Conservation (phyloP, 2,797 vertebrate species). For the Moxostoma hubbsi region DNA sequence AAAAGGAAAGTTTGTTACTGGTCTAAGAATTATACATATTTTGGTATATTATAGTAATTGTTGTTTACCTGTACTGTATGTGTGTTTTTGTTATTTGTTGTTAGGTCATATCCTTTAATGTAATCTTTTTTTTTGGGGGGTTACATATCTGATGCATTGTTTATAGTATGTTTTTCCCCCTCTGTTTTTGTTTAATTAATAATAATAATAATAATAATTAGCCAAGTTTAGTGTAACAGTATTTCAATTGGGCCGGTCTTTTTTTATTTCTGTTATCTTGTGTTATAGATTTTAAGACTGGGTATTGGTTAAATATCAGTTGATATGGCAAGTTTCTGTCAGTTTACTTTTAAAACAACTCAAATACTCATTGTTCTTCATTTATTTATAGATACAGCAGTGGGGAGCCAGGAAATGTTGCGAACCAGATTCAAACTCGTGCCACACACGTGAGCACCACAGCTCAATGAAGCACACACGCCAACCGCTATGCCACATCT, state of each 20-base stretch:
- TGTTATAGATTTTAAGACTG: not conserved
- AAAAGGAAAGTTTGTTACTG: too few relatives aligned
- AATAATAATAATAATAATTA: too few relatives aligned
- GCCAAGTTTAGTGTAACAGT: not conserved
- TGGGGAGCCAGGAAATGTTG: not conserved
- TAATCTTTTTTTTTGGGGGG: too few relatives aligned
- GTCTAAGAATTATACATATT: too few relatives aligned
- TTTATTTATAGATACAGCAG: too few relatives aligned
- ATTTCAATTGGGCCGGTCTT: not conserved
- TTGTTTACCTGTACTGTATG: too few relatives aligned
- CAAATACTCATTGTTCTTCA: not conserved
- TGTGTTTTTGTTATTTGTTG: too few relatives aligned
- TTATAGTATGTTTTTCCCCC: too few relatives aligned
- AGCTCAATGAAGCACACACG: not conserved
- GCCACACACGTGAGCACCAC: not conserved
- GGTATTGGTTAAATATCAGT: not conserved
- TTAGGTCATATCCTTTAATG: too few relatives aligned
- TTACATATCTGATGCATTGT: too few relatives aligned
- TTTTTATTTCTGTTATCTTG: not conserved
- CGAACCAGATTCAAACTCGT: not conserved
- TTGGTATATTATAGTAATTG: too few relatives aligned
- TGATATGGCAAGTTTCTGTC: slow-evolving; percentile 1
- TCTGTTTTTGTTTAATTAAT: too few relatives aligned
- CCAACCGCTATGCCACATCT: not conserved
- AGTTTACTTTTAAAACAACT: not conserved